Percentiles rank a stretch among this genome's conserved stretches.
These are phyloP conservation scores for Numida meleagris DNA, from an alignment of 2,113 vertebrate genomes.

Conservation along the genomic window DNA sequence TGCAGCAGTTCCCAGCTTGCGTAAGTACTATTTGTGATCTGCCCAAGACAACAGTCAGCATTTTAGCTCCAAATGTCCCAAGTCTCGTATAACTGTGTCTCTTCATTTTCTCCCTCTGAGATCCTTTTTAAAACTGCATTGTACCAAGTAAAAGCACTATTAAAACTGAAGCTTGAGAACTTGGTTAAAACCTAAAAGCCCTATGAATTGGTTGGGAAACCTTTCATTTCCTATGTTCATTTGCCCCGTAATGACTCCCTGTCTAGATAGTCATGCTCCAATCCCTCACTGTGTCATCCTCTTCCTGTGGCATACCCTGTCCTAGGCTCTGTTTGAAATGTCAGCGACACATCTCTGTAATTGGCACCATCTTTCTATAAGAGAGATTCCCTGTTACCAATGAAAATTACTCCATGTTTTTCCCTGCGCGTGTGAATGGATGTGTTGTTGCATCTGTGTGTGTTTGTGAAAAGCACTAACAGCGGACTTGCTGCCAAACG, in stretches of 20 bases:
- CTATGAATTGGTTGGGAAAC: background rate
- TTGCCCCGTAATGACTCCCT: background rate
- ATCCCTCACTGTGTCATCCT: background rate
- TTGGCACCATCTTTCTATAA: background rate
- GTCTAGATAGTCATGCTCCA: background rate
- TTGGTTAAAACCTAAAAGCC: background rate
- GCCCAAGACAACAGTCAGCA: conserved; percentile 1
- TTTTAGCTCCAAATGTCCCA: background rate
- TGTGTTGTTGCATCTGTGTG: background rate
- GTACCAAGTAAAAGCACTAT: background rate
- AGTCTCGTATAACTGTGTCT: background rate
- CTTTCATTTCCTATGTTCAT: background rate
- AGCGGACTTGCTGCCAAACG: background rate
- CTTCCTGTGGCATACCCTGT: background rate
- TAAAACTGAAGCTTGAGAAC: background rate
- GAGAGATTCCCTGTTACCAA: background rate
- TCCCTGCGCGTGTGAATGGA: background rate
- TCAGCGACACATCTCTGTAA: background rate
- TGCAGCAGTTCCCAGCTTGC: conserved; percentile 47
- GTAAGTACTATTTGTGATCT: conserved; percentile 17
- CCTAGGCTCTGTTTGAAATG: background rate
- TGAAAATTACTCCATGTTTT: background rate
- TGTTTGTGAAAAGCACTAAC: background rate
- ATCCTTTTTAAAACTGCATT: background rate
- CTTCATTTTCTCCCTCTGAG: background rate